A percentile compares a stretch with the other conserved stretches of the same genome.
These are phyloP conservation scores for Trypoxylon attenuatum DNA, from an alignment of 2,888 invertebrate genomes.

Conservation along the genomic window DNA sequence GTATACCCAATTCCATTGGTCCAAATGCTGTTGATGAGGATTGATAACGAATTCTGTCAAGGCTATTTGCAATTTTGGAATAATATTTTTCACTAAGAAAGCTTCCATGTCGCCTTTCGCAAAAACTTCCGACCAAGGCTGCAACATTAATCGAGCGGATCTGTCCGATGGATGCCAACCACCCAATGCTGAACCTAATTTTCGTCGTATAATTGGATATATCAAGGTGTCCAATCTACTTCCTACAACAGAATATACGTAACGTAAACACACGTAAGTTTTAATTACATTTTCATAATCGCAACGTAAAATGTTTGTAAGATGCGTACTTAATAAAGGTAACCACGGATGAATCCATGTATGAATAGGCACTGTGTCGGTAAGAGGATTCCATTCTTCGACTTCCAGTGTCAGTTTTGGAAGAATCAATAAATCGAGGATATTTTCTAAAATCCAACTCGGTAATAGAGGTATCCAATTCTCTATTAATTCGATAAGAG, in stretches of 20 bases:
- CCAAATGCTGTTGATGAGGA: conserved; percentile 85
- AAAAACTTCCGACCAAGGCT: conserved; percentile 92
- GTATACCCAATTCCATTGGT: conserved; percentile 96
- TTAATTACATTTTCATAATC: not conserved
- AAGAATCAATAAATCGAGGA: conserved; percentile 88
- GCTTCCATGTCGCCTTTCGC: conserved; percentile 85
- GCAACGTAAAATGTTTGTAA: not conserved
- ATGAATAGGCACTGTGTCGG: conserved; percentile 96
- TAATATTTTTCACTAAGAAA: conserved; percentile 89
- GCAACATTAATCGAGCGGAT: conserved; percentile 92
- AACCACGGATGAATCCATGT: conserved; percentile 99
- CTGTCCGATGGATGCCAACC: conserved; percentile 97
- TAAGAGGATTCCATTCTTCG: conserved; percentile 95
- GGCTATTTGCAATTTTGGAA: conserved; percentile 88
- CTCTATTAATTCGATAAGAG: conserved; percentile 86
- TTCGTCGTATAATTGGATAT: conserved; percentile 94
- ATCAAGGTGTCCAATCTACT: conserved; percentile 78
- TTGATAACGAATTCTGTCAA: conserved; percentile 81
- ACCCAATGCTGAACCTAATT: conserved; percentile 90
- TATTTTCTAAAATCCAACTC: conserved; percentile 87
- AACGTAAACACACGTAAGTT: not conserved
- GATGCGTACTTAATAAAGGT: conserved; percentile 81
- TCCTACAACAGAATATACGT: conserved; percentile 47
- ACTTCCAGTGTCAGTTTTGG: conserved; percentile 86
- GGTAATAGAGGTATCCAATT: conserved; percentile 89